phyloP scores from a whole-genome alignment of 2,888 invertebrate species.

The Hymenopus coronatus region DNA sequence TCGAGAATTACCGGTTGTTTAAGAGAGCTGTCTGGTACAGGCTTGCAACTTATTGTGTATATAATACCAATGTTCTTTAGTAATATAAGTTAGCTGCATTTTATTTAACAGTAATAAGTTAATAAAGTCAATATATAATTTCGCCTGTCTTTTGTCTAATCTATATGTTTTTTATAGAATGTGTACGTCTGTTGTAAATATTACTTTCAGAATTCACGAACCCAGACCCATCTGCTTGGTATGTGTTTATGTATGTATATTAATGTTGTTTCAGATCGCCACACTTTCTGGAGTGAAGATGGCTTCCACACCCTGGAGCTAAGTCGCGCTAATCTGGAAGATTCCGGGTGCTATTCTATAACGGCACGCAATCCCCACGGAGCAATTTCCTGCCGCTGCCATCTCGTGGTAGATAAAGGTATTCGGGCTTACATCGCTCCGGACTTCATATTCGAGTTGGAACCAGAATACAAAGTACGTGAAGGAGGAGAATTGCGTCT shows the following conservation, averaged over 20 bases:
- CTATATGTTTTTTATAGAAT: too few species aligned
- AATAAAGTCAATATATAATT: too few species aligned
- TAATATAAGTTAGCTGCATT: too few species aligned
- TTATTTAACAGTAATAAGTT: too few species aligned
- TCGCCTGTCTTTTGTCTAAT: too few species aligned
- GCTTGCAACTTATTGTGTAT: too few species aligned
- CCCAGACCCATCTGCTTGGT: too few species aligned
- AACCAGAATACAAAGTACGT: slow-evolving; percentile 59
- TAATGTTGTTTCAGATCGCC: slow-evolving; percentile 49
- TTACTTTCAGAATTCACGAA: too few species aligned
- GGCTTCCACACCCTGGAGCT: slow-evolving; percentile 86
- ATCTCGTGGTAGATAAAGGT: slow-evolving; percentile 76
- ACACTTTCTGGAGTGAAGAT: slow-evolving; percentile 64
- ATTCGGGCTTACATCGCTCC: slow-evolving; percentile 78
- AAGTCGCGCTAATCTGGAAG: slow-evolving; percentile 69
- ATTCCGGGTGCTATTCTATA: slow-evolving; percentile 77
- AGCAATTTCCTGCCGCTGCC: slow-evolving; percentile 74
- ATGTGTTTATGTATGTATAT: not conserved
- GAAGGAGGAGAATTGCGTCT: slow-evolving; percentile 62
- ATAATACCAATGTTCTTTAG: too few species aligned
- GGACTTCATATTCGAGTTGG: slow-evolving; percentile 68
- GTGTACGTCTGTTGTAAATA: too few species aligned
- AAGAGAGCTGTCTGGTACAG: too few species aligned
- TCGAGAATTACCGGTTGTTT: too few species aligned
- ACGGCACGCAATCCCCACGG: slow-evolving; percentile 78